These are phyloP conservation scores for Argyrosomus regius DNA, from an alignment of 2,797 vertebrate species.

Conservation along the genomic window DNA sequence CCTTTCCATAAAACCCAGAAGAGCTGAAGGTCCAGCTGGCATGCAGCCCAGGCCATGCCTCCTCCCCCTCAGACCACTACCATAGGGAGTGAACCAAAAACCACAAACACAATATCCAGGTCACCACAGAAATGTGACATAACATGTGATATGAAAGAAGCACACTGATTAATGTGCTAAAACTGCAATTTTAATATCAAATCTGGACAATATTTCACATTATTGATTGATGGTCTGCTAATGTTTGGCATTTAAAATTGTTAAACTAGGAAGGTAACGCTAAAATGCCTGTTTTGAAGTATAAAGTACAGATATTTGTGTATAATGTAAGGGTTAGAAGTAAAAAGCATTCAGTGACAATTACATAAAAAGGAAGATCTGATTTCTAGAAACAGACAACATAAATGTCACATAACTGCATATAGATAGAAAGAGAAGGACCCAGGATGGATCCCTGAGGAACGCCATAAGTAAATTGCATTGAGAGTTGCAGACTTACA, in stretches of 20 bases:
- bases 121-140: conserved; percentile 53
- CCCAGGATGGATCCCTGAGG: neutral
- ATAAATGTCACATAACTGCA: neutral
- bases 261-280: neutral
- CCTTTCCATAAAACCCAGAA: conserved; percentile 48
- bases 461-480: neutral
- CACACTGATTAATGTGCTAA: neutral
- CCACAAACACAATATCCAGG: conserved; percentile 64
- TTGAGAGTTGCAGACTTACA: neutral
- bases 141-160: conserved; percentile 30
- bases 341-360: no score
- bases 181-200: neutral
- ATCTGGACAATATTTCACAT: neutral
- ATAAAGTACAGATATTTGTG: no score
- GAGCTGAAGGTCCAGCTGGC: conserved; percentile 67
- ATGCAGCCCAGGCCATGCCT: conserved; percentile 35
- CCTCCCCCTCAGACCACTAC: conserved; percentile 39
- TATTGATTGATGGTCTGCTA: neutral
- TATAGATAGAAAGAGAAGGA: neutral
- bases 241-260: neutral
- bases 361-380: no score
- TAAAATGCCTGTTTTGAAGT: no score
- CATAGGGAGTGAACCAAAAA: conserved; percentile 44
- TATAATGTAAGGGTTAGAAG: no score
- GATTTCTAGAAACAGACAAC: neutral